phyloP scores from a whole-genome alignment of 2,888 invertebrate species.

The Tortricodes alternella region DNA sequence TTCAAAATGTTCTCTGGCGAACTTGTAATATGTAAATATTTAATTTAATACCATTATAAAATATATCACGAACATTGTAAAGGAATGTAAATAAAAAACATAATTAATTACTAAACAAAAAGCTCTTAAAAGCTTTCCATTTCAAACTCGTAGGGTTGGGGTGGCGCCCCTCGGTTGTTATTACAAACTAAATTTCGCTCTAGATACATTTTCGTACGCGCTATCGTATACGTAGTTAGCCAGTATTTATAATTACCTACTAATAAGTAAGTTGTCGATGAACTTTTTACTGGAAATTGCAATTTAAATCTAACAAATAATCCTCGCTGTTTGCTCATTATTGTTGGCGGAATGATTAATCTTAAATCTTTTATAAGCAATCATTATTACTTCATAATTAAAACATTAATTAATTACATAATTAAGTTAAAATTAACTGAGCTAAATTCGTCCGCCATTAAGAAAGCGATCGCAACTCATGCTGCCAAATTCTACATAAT shows the following conservation, averaged over 20 bases:
- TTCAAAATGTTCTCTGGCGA: no score
- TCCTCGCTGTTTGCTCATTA: not conserved
- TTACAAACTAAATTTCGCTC: constrained; percentile 70
- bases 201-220: constrained; percentile 51
- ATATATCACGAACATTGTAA: constrained; percentile 52
- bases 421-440: not conserved
- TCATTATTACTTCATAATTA: not conserved
- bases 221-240: constrained; percentile 28
- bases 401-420: not conserved
- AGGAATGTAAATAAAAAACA: constrained; percentile 62
- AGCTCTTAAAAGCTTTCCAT: constrained; percentile 81
- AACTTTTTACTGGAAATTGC: no score
- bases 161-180: constrained; percentile 75
- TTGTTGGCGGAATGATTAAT: not conserved
- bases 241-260: no score
- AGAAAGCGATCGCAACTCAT: not conserved
- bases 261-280: no score
- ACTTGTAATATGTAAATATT: constrained; percentile 1
- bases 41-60: constrained; percentile 16
- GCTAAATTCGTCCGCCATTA: not conserved
- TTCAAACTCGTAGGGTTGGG: constrained; percentile 73
- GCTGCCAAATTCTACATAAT: constrained; percentile 3
- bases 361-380: not conserved
- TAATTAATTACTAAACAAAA: constrained; percentile 80
- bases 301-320: no score